Evolutionary conservation across 2,113 vertebrate genomes (phyloP), one percentile per base, ranked within the genome.

Genomic region (Rhinolophus sinicus): DNA sequence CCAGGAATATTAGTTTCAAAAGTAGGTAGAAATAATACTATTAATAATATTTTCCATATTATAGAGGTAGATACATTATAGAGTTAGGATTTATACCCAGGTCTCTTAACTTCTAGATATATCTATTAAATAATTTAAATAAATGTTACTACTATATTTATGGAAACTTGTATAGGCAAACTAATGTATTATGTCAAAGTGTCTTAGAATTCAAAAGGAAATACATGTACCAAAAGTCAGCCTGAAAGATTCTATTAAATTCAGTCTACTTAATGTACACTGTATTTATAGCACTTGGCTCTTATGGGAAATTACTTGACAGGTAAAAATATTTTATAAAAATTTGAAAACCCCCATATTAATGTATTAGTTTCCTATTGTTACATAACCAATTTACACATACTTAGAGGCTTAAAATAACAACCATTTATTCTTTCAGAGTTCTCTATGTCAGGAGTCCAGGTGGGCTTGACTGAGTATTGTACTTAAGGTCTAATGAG

Each of bases 1-100:
- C 35, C 11, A 88, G 18, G 52, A 64, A 82, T 70, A 38, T 69
- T 96, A 81, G 15, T 88, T 97, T 91, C 35, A 77, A 91, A 95
- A 88, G 56, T 82, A 26, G 52, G n/a, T 56, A 38, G n/a, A 85
- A 94, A 90, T 60, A 94, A 90, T 60, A 28, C 0, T 47, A 44
- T 44, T 44, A 44, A 44, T 44, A 52, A n/a, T 76, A 81, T 72
- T 82, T 90, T 93, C 22, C 54, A 86, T n/a, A 69, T 40, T 90
- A 69, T 58, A 38, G 28, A 77, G 4, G 28, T 76, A 77, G 35
- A 69, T 50, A 76, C 9, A 62, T 67, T 18, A 70, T 30, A 4
- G 30, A 76, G 40, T 77, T 93, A 77, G 24, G 35, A 58, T 81
- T 95, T 88, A 81, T 90, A 73, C 8, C 11, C 50, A 97, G 14